Conservation (phyloP, 2,797 vertebrate species). For the Chelmon rostratus region DNA sequence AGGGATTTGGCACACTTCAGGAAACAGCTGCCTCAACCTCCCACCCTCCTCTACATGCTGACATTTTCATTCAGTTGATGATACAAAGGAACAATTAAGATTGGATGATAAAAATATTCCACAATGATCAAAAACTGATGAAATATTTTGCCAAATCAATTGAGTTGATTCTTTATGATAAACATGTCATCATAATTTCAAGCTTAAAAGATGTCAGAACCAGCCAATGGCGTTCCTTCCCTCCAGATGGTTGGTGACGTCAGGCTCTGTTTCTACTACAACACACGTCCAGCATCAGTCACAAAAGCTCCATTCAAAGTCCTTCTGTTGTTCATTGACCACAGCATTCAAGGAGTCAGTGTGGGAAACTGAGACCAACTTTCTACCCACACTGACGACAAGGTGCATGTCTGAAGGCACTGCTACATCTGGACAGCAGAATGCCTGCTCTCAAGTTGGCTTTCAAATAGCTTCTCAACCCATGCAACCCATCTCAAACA, state of each 20-base stretch:
- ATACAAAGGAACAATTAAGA: conserved; percentile 50
- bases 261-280: conserved; percentile 56
- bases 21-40: conserved; percentile 28
- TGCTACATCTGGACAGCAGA: background rate
- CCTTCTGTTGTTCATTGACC: conserved; percentile 60
- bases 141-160: too few species aligned
- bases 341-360: conserved; percentile 53
- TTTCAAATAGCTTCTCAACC: too few species aligned
- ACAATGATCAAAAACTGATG: conserved; percentile 58
- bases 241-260: conserved; percentile 49
- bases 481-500: too few species aligned
- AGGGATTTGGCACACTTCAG: conserved; percentile 61
- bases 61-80: background rate
- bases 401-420: background rate
- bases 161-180: too few species aligned
- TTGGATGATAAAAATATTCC: background rate
- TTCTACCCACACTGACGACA: background rate
- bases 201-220: background rate
- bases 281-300: conserved; percentile 57
- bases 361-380: conserved; percentile 18
- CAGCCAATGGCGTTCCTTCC: conserved; percentile 1
- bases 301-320: conserved; percentile 19
- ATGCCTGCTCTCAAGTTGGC: too few species aligned
- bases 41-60: background rate
- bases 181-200: too few species aligned